Evolutionary conservation across 1,140 invertebrate genomes (phyloP).

Genomic region (Schmidtea mediterranea): DNA sequence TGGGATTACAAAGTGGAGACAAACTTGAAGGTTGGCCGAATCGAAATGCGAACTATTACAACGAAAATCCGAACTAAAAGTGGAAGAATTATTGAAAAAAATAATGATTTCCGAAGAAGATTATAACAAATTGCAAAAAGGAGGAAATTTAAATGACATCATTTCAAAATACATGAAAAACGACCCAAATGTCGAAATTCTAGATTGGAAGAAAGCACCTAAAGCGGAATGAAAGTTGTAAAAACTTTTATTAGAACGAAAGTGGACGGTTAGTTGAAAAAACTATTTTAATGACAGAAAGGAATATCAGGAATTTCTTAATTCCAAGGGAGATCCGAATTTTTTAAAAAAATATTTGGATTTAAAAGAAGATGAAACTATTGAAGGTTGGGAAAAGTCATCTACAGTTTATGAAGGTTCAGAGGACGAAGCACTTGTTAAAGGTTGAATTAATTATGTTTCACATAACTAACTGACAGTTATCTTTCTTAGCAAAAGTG

Average conservation of each 20-base stretch:
- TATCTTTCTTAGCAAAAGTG: conserved; percentile 14
- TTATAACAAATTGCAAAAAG: conserved; percentile 18
- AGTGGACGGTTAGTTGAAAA: conserved; percentile 21
- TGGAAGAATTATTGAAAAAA: conserved; percentile 19
- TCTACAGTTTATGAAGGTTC: conserved; percentile 18
- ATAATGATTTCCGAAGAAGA: conserved; percentile 21
- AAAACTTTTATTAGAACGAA: conserved; percentile 21
- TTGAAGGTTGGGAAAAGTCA: conserved; percentile 23
- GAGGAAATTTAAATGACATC: conserved; percentile 4
- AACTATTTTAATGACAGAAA: conserved; percentile 21
- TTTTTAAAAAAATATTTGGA: conserved; percentile 21
- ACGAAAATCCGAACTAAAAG: conserved; percentile 24
- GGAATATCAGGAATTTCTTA: conserved; percentile 18
- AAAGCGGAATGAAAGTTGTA: conserved; percentile 17
- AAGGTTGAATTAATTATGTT: conserved; percentile 10
- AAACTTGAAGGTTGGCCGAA: conserved; percentile 12
- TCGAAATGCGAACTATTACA: conserved; percentile 16
- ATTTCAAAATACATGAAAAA: conserved; percentile 1
- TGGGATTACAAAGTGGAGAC: conserved; percentile 12
- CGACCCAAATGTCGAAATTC: not conserved
- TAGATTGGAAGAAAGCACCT: not conserved
- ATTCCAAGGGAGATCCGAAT: conserved; percentile 17
- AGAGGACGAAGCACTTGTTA: conserved; percentile 14
- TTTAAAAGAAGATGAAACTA: conserved; percentile 17
- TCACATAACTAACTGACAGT: not conserved